Base-by-base conservation (phyloP, 2,888 invertebrate species). In the Pardosa pseudoannulata region DNA sequence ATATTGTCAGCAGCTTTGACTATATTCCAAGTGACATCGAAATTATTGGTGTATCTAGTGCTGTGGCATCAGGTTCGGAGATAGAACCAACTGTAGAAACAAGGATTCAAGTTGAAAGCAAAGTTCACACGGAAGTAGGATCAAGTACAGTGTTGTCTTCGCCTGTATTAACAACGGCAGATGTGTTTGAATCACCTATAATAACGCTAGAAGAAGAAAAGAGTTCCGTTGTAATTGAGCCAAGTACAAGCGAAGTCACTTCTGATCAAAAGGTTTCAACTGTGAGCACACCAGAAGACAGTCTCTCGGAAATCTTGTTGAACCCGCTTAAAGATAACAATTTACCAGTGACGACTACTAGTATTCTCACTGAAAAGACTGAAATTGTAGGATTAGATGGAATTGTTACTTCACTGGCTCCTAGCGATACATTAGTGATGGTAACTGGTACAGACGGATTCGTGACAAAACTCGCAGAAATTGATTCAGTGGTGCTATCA, bases 401-500 rank as follows among this genome's bases (percentile, higher is more conserved):
- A 27, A 39, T 70, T 36, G 83, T 78, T 1, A 88, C 88, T 36
- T 82, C 79, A 19, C 41, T 87, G 9, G 27, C 65, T 13, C 79
- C 83, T 1, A 79, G 78, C 67, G 87, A 74, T 23, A 87, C 83
- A 3, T 56, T 88, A 16, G 39, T 85, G 16, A 29, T 88, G 6
- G 64, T 88, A 19, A 88, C 88, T n/a, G 88, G 88, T 16, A 80
- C 73, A 1, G 88, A 88, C 28, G 88, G 88, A 1, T 80, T 78
- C 23, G 75, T 83, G 7, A 88, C 88, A 3, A 83, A 81, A 71
- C 19, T 79, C 5, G 64, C 87, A n/a, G 81, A 88, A 79, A 39
- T 76, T 16, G 86, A 86, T 39, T n/a, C 73, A 19, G 27, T 62
- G 7, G 36, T 23, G 23, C 31, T 78, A 9, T 88, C 74, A 46